Evolutionary conservation across 2,113 vertebrate species (phyloP).

Genomic region (Atrichornis clamosus): DNA sequence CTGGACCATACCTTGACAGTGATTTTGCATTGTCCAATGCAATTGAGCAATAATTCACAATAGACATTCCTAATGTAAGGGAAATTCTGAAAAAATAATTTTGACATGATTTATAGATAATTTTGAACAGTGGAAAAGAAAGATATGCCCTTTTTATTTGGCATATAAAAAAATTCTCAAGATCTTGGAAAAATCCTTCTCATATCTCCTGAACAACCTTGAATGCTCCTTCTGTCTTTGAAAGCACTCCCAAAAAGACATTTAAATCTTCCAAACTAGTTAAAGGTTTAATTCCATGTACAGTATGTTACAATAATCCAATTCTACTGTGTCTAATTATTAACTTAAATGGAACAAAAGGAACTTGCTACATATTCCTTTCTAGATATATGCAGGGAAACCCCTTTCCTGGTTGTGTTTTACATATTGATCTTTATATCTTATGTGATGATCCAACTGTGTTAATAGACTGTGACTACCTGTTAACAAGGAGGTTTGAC

Average conservation of each 20-base stretch:
- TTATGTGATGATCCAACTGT: background rate
- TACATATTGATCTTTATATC: background rate
- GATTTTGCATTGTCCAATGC: background rate
- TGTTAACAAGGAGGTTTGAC: background rate
- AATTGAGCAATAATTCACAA: background rate
- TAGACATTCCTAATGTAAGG: background rate
- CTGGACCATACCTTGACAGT: background rate
- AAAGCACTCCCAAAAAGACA: background rate
- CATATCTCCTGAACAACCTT: background rate
- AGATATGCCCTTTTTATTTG: background rate
- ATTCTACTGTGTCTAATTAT: background rate
- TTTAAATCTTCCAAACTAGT: background rate
- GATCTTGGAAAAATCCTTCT: background rate
- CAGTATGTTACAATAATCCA: background rate
- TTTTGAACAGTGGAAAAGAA: background rate
- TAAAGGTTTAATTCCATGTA: background rate
- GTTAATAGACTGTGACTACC: background rate
- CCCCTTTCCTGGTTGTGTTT: background rate
- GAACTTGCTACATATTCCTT: background rate
- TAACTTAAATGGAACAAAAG: background rate
- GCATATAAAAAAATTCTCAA: background rate
- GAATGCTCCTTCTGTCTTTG: background rate
- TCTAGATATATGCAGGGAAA: background rate
- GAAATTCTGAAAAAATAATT: background rate
- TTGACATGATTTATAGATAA: background rate